Evolutionary conservation across 2,797 vertebrate species (phyloP).

Genomic region (Thaleichthys pacificus): DNA sequence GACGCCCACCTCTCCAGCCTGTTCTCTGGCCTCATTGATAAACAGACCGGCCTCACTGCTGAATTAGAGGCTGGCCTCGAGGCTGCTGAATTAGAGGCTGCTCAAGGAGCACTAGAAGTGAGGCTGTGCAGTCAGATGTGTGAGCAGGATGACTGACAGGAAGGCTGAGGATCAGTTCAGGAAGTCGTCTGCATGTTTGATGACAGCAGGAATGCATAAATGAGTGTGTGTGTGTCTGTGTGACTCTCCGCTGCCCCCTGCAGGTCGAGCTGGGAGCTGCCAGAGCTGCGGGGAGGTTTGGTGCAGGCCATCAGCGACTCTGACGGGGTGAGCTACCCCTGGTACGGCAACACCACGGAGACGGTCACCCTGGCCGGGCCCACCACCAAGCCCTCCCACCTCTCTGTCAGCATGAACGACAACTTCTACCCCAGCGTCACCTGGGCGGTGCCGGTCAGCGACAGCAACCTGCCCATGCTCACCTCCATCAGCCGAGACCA

Average conservation of each 20-base stretch:
- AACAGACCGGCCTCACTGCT: too few species aligned
- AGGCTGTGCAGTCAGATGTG: too few species aligned
- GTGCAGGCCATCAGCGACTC: constrained; percentile 98
- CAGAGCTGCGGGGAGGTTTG: constrained; percentile 90
- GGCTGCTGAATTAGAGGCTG: too few species aligned
- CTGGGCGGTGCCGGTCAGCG: constrained; percentile 96
- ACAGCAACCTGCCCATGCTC: constrained; percentile 91
- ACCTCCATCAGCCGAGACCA: constrained; percentile 97
- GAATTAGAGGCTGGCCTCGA: too few species aligned
- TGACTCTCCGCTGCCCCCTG: background rate
- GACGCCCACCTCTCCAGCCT: too few species aligned
- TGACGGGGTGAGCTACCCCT: constrained; percentile 96
- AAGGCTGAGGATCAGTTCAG: too few species aligned
- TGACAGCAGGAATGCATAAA: background rate
- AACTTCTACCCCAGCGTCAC: constrained; percentile 99
- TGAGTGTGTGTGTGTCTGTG: background rate
- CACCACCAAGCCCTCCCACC: constrained; percentile 91
- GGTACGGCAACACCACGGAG: constrained; percentile 98
- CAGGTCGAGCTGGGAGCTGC: constrained; percentile 99
- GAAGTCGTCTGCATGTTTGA: too few species aligned
- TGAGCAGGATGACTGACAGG: background rate
- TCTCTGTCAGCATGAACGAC: constrained; percentile 98
- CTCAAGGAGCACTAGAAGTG: too few species aligned
- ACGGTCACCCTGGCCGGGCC: constrained; percentile 93
- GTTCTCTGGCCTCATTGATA: too few species aligned